Evolutionary conservation across 1,140 invertebrate genomes (phyloP).

Genomic region (Eufriesea mexicana): DNA sequence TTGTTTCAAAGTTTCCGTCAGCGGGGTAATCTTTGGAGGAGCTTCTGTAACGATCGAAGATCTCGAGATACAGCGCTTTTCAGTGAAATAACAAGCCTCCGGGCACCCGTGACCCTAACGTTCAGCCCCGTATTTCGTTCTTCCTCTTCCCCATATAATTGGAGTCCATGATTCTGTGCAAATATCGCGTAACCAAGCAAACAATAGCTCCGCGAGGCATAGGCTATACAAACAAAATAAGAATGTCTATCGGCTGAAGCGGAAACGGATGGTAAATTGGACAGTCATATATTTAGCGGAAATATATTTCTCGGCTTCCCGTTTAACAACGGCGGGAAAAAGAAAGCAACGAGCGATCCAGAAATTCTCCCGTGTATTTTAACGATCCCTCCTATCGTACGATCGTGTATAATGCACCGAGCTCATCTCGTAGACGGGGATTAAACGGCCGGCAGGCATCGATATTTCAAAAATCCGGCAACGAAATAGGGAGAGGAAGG

Average conservation of each 20-base stretch:
- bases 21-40: slow-evolving; percentile 27
- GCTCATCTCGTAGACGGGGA: not conserved
- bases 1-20: slow-evolving; percentile 54
- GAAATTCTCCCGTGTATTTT: not conserved
- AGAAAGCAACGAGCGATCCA: too few relatives aligned
- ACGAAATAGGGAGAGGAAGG: not conserved
- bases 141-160: slow-evolving; percentile 55
- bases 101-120: slow-evolving; percentile 61
- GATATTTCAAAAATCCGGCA: slow-evolving; percentile 14
- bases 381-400: not conserved
- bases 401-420: not conserved
- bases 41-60: slow-evolving; percentile 48
- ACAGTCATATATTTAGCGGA: not conserved
- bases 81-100: slow-evolving; percentile 73
- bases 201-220: slow-evolving; percentile 29
- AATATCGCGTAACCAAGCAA: slow-evolving; percentile 62
- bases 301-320: not conserved
- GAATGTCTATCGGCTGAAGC: slow-evolving; percentile 29
- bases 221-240: slow-evolving; percentile 48
- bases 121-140: slow-evolving; percentile 31
- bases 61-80: slow-evolving; percentile 70
- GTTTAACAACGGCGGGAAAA: not conserved
- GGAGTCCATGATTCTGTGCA: slow-evolving; percentile 65
- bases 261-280: slow-evolving; percentile 22
- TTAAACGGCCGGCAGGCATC: not conserved